Base-by-base conservation (phyloP, 1,140 invertebrate species). In the fruit fly (Drosophila melanogaster) region DNA sequence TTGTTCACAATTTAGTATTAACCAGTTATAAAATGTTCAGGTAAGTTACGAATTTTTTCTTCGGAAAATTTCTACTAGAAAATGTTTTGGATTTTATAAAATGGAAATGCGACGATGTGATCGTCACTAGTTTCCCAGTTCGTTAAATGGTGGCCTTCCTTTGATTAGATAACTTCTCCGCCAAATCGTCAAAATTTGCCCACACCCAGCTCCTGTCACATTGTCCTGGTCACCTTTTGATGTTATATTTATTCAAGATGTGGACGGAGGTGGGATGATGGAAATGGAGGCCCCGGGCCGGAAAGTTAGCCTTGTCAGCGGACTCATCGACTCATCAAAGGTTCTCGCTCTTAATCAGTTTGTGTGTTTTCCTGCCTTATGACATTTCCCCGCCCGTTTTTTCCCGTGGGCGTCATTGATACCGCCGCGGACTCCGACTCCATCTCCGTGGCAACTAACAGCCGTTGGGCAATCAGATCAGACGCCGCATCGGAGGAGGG, bases 341-440 rank as follows among this genome's bases (percentile, higher is more conserved):
- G 64, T 70, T 71, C 56, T 70, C 17, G 64, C 35, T 71, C 43
- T 70, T 71, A 71, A 71, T 71, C 67, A 71, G 67, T 71, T 71
- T 71, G 51, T 71, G 51, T 71, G 67, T 56, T 51, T 67, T 53
- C 51, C 35, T 71, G 67, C 65, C 70, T 70, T 71, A 71, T 71
- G 65, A 71, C 67, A 71, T 57, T n/a, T 33, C 43, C 67, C 17
- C 43, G 15, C 53, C 53, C 40, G 47, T 58, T 44, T 41, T 41
- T 58, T n/a, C 47, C 58, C 43, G 64, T 40, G 47, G 40, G 62
- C 38, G 62, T 17, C 66, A 70, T 69, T 69, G 49, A 70, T 69
- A 56, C 62, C 64, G n/a, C 41, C 10, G 17, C 5, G 15, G 41
- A 30, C 30, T 30, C 30, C 30, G 0, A 10, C 30, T 10, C n/a